Evolutionary conservation across 2,797 vertebrate species (phyloP).

Genomic region (Sebastes flavidus): DNA sequence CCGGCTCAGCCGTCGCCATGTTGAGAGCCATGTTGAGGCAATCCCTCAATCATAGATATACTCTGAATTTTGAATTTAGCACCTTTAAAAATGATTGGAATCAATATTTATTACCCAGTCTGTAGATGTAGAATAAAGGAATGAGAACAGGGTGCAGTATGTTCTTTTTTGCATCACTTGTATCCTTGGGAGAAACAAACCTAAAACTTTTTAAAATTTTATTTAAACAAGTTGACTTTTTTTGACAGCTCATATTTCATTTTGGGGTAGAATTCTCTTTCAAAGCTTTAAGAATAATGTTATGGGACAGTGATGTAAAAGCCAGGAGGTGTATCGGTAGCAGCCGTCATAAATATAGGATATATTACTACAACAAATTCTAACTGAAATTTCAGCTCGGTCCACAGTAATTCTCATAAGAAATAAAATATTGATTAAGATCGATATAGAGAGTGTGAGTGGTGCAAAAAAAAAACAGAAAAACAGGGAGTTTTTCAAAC

Average conservation of each 20-base stretch:
- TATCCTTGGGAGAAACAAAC: not conserved
- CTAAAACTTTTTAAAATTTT: not conserved
- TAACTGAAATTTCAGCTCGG: constrained; percentile 13
- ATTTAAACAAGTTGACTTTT: not conserved
- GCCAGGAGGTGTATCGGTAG: constrained; percentile 2
- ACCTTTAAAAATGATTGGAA: not conserved
- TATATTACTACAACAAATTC: constrained; percentile 32
- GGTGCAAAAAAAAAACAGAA: not conserved
- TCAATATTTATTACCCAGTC: not conserved
- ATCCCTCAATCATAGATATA: no score
- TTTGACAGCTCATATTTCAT: not conserved
- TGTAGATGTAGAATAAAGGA: not conserved
- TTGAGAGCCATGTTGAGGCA: no score
- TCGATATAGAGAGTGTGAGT: constrained; percentile 17
- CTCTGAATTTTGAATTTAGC: no score
- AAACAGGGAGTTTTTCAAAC: constrained; percentile 33
- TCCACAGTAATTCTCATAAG: constrained; percentile 29
- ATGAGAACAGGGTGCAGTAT: not conserved
- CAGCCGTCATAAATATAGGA: constrained; percentile 48
- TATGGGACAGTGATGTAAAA: constrained; percentile 24
- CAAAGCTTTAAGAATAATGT: constrained; percentile 13
- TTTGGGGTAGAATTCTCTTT: not conserved
- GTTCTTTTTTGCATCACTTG: not conserved
- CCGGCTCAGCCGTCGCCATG: no score
- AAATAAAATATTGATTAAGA: constrained; percentile 58